Base-by-base conservation (phyloP, 2,888 invertebrate genomes). In the Diplazon laetatorius region DNA sequence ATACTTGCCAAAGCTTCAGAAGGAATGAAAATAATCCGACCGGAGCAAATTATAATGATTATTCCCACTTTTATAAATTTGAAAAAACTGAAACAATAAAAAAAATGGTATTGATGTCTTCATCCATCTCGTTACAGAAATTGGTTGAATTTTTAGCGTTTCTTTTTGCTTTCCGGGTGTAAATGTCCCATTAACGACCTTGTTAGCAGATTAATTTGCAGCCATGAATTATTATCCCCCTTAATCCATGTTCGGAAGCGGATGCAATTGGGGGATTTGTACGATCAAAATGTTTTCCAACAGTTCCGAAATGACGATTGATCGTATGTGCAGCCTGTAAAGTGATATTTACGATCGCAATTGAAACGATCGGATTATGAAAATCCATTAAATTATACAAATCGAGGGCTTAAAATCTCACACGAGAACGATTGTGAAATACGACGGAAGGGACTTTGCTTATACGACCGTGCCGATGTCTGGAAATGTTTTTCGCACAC, bases 311-410 rank as follows among this genome's bases (percentile, higher is more conserved):
- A 16, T 9, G 16, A 30, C 57, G 57, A 4, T 16, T 10, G 37
- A 39, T 59, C 12, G 37, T 35, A 59, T 57, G 12, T 37, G 12
- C 57, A 12, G 10, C 10, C 35, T 59, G 39, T 37, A 57, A n/a
- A 37, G 25, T 50, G 16, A 60, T 60, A 55, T 37, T 77, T 77
- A 77, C 68, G 77, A 73, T 57, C 18, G 52, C 62, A 44, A 39
- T 68, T 77, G n/a, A 57, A 63, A 72, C 62, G 68, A 62, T 62
- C 72, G 77, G 77, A 77, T 77, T 69, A 77, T 44, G 55, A 57
- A 37, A 44, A 75, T 69, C 62, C 55, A 48, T 52, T 66, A 35
- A 55, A n/a, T n/a, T n/a, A n/a, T n/a, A n/a, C n/a, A n/a, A 18
- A 25, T 69, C 63, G 25, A 44, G 22, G 12, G 57, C 39, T 42